Evolutionary conservation across 2,113 vertebrate genomes (phyloP), one percentile per base, ranked within the genome.

Genomic region (Callospermophilus lateralis): DNA sequence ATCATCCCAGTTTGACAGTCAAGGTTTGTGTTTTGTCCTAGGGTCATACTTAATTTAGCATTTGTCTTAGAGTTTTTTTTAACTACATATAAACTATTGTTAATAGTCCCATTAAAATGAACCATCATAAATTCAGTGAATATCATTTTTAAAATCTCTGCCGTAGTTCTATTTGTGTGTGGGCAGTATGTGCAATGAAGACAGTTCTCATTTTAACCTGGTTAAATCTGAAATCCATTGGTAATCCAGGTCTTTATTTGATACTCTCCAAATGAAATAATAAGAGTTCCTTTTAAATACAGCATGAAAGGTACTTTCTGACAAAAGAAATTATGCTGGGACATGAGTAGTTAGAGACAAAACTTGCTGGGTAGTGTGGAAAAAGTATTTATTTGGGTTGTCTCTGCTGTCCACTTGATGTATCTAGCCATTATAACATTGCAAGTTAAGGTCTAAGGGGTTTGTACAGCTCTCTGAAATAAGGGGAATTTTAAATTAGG

Each of bases 11-110:
- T 77, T 84, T 89, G 42, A 58, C 61, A 84, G 45, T 73, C 32
- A n/a, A 39, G 37, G 24, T 89, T 94, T 87, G 67, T 88, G 26
- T 93, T 63, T 84, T 70, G 19, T 77, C 37, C 42, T 72, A 48
- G 61, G 34, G 7, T 37, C 77, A 65, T 58, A 61, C 26, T 53
- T 28, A 58, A n/a, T 65, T 93, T 72, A 83, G 17, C 32, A 51
- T 92, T 78, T 84, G 58, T 73, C 72, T 78, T 79, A 30, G 45
- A 85, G 45, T 37, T 73, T 74, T 89, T 95, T 81, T 96, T 45
- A 93, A 45, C 53, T 73, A 81, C 74, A 45, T 87, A 17, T 34
- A 61, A 90, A 76, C 37, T 90, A 76, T 61, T 17, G 63, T 89
- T 94, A 68, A 73, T 84, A 48, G 37, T 79, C 30, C 34, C 13